phyloP scores from a whole-genome alignment of 2,888 invertebrate genomes.

The Melipona bicolor region DNA sequence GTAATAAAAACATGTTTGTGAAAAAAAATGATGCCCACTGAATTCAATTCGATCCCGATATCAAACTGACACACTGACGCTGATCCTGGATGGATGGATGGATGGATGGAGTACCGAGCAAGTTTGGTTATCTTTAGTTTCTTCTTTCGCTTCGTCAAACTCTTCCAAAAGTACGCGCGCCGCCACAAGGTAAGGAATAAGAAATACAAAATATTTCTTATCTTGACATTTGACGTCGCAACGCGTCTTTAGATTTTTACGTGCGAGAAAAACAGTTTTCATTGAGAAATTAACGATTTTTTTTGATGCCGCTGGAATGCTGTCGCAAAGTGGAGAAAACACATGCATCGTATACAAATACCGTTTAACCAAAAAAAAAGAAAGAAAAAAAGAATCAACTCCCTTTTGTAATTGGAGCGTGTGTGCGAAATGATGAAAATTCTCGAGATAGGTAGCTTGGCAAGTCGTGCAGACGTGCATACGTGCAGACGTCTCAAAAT shows the following conservation, averaged over 20 bases:
- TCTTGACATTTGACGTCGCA: too few species aligned
- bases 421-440: constrained; percentile 10
- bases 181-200: too few species aligned
- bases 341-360: too few species aligned
- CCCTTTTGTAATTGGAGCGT: neutral
- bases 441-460: constrained; percentile 25
- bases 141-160: too few species aligned
- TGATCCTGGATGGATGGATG: too few species aligned
- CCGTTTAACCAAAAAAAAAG: neutral
- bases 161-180: too few species aligned
- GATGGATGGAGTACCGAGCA: too few species aligned
- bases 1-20: constrained; percentile 72
- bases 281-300: neutral
- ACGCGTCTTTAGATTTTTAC: neutral
- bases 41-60: neutral
- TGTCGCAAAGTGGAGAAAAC: neutral
- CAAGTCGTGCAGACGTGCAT: neutral
- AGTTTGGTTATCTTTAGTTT: too few species aligned
- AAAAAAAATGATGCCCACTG: constrained; percentile 13
- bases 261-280: neutral
- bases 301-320: too few species aligned
- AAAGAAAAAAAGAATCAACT: neutral
- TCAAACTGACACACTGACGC: neutral
- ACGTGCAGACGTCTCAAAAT: constrained; percentile 35
- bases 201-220: too few species aligned